Evolutionary conservation across 2,797 vertebrate genomes (phyloP), one percentile per base, ranked within the genome.

Genomic region (Xenentodon cancila): DNA sequence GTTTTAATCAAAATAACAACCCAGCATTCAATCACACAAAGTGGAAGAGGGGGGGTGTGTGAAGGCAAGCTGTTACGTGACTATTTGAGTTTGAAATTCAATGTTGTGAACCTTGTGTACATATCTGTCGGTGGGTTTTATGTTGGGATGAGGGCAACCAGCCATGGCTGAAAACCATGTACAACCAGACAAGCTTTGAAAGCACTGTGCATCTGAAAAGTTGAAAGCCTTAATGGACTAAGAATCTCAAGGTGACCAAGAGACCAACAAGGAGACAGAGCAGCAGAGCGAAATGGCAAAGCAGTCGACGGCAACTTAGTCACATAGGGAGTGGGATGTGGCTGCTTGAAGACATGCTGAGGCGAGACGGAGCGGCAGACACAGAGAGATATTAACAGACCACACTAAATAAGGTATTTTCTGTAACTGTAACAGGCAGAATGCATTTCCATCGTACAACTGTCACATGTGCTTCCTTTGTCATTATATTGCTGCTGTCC

Each of bases 221-320:
- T 71, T 80, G 69, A 89, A 86, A 84, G 85, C 72, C 77, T 78
- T 88, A 85, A 88, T 89, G 87, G 83, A 85, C 80, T 84, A 61
- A 57, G 58, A 75, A 64, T 73, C 63, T 84, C 73, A 84, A 87
- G 88, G 80, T 84, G 81, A 88, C 65, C 59, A 75, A 69, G 69
- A 84, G 75, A 77, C 54, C 65, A 71, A 79, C 63, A 64, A 70
- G 74, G 68, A 84, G 79, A 81, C 25, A 1, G 73, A 58, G 59
- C 63, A 42, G 54, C 68, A 52, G 59, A 71, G 65, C 17, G 5
- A 73, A 73, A 73, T 3, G 43, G 49, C 59, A 70, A 56, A 62
- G 62, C 43, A 69, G 65, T 53, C 52, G 63, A 66, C 50, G 72
- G 73, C 53, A 42, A 73, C n/a, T 69, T 4, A 46, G 60, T 63